A percentile compares a stretch with the other conserved stretches of the same genome.
Evolutionary conservation across 2,888 invertebrate species (phyloP).

Genomic region (Sesamia inferens): DNA sequence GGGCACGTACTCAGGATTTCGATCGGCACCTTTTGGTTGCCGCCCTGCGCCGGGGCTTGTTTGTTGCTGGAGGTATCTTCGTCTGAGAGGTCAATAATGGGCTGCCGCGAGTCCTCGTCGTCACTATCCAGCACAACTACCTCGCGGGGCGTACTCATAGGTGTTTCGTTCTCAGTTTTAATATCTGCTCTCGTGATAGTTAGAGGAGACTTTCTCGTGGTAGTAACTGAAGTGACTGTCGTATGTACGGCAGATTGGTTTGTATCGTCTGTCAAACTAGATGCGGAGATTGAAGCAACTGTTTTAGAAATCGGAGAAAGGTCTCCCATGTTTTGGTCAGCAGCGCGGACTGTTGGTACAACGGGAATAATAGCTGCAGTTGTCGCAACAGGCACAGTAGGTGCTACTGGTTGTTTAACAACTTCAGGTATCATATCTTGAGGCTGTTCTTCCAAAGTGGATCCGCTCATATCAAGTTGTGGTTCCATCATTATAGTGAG

Average conservation of each 20-base stretch:
- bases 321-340: background rate
- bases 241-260: background rate
- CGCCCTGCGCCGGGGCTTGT: background rate
- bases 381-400: background rate
- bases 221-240: conserved; percentile 5
- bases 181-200: conserved; percentile 47
- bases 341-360: background rate
- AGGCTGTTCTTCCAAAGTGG: background rate
- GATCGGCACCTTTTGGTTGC: conserved; percentile 29
- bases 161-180: conserved; percentile 69
- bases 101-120: conserved; percentile 72
- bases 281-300: background rate
- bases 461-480: conserved; percentile 8
- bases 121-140: conserved; percentile 83
- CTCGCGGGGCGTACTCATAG: conserved; percentile 33
- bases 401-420: conserved; percentile 1
- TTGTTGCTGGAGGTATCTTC: conserved; percentile 60
- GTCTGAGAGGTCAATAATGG: conserved; percentile 71
- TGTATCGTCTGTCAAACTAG: background rate
- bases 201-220: background rate
- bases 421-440: conserved; percentile 21
- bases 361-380: background rate
- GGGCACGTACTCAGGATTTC: conserved; percentile 72
- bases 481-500: conserved; percentile 68
- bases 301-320: background rate